These are phyloP conservation scores for Haemorhous mexicanus DNA, from an alignment of 2,113 vertebrate species.

Conservation along the genomic window DNA sequence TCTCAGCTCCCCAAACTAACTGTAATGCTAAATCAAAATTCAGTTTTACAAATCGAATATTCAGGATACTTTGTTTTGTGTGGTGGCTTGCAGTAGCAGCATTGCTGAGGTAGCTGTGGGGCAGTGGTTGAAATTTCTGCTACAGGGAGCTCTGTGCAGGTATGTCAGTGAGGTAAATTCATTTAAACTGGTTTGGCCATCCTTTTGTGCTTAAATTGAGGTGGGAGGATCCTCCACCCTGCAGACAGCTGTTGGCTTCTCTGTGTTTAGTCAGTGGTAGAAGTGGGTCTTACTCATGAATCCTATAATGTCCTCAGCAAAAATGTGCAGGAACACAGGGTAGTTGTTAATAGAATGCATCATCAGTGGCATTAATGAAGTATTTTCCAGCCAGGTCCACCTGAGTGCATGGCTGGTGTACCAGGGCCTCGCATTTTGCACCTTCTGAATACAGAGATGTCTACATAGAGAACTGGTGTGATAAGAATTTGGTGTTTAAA, in stretches of 20 bases:
- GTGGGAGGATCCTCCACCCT: not conserved
- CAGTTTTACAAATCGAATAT: not conserved
- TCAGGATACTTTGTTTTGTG: not conserved
- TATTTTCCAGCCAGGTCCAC: not conserved
- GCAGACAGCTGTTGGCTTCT: not conserved
- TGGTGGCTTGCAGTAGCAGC: not conserved
- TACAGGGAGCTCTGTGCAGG: not conserved
- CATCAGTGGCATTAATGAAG: not conserved
- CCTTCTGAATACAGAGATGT: not conserved
- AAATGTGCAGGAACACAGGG: not conserved
- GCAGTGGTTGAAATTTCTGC: not conserved
- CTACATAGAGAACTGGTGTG: not conserved
- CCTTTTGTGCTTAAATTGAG: rapidly evolving
- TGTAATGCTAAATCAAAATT: not conserved
- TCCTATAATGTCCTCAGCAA: not conserved
- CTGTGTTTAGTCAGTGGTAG: not conserved
- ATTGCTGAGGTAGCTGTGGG: not conserved
- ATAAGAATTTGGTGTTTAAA: not conserved
- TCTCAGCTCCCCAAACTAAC: not conserved
- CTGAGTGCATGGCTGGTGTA: rapidly evolving
- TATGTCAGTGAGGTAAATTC: not conserved
- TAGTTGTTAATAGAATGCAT: not conserved
- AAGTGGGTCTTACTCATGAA: not conserved
- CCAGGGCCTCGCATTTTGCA: not conserved
- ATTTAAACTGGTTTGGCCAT: not conserved